A percentile compares a stretch with the other conserved stretches of the same genome.
phyloP scores from a whole-genome alignment of 2,888 invertebrate genomes.

The Macaria notata region DNA sequence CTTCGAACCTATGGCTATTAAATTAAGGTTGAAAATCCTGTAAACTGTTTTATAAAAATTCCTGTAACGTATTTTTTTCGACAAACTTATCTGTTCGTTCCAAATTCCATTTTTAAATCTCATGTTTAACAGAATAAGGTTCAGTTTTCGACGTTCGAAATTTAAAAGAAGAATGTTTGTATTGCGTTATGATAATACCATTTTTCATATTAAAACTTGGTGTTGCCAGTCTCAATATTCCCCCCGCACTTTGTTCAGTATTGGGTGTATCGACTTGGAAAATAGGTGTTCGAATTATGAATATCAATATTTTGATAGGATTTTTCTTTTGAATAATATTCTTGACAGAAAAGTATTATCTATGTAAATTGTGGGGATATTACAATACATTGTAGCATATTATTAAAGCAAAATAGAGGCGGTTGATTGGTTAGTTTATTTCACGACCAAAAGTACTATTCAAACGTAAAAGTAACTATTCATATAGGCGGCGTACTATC shows the following conservation, averaged over 20 bases:
- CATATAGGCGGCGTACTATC: too few relatives aligned
- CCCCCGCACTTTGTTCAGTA: slow-evolving; percentile 37
- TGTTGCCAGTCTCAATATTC: slow-evolving; percentile 49
- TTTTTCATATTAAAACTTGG: slow-evolving; percentile 80
- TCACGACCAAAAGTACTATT: too few relatives aligned
- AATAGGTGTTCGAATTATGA: slow-evolving; percentile 34
- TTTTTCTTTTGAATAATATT: slow-evolving; percentile 21
- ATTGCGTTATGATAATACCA: slow-evolving; percentile 70
- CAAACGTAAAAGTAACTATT: too few relatives aligned
- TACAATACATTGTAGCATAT: too few relatives aligned
- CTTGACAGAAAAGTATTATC: not conserved
- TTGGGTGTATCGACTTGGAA: slow-evolving; percentile 35
- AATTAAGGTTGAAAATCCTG: slow-evolving; percentile 12
- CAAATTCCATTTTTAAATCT: slow-evolving; percentile 1
- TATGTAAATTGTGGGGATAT: not conserved
- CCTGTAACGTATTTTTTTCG: slow-evolving; percentile 13
- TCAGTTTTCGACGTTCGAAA: slow-evolving; percentile 1
- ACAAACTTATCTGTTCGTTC: slow-evolving; percentile 21
- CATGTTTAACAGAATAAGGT: not conserved
- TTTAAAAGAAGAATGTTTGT: slow-evolving; percentile 31
- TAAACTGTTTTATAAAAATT: not conserved
- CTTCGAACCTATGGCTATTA: slow-evolving; percentile 2
- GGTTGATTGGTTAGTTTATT: too few relatives aligned
- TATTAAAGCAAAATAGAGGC: too few relatives aligned
- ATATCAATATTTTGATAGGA: slow-evolving; percentile 32